phyloP scores from a whole-genome alignment of 1,140 invertebrate species.

The Dinoponera quadriceps region DNA sequence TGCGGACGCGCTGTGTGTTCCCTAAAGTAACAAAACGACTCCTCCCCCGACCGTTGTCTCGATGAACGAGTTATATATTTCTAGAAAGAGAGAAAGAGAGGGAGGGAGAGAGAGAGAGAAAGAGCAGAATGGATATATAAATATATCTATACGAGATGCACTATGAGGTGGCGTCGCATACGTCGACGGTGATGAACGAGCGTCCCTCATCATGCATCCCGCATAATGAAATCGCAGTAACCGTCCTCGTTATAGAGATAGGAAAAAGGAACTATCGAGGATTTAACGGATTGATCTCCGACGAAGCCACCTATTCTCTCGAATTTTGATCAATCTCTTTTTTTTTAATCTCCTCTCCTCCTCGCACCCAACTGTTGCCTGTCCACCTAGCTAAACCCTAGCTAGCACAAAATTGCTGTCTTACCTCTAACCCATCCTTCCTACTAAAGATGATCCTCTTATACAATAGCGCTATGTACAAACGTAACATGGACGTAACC shows the following conservation, averaged over 20 bases:
- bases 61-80: slow-evolving; percentile 64
- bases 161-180: slow-evolving; percentile 10
- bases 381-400: neutral
- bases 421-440: slow-evolving; percentile 18
- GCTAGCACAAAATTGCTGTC: slow-evolving; percentile 37
- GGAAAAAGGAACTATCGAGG: slow-evolving; percentile 75
- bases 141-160: slow-evolving; percentile 59
- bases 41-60: slow-evolving; percentile 27
- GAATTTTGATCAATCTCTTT: slow-evolving; percentile 44
- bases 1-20: slow-evolving; percentile 24
- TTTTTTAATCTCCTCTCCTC: slow-evolving; percentile 21
- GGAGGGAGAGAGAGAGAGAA: no score
- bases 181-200: neutral
- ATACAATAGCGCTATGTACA: slow-evolving; percentile 42
- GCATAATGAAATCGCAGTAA: slow-evolving; percentile 42
- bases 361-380: neutral
- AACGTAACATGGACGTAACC: slow-evolving; percentile 38
- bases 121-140: slow-evolving; percentile 49
- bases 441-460: slow-evolving; percentile 1
- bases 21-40: slow-evolving; percentile 12
- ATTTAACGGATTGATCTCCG: slow-evolving; percentile 66
- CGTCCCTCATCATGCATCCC: slow-evolving; percentile 32
- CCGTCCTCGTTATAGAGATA: slow-evolving; percentile 63
- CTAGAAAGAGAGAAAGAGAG: slow-evolving; percentile 15
- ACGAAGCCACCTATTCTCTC: slow-evolving; percentile 29